A percentile compares a stretch with the other conserved stretches of the same genome.
These are phyloP conservation scores for Nibea coibor DNA, from an alignment of 2,113 vertebrate genomes.

Conservation along the genomic window DNA sequence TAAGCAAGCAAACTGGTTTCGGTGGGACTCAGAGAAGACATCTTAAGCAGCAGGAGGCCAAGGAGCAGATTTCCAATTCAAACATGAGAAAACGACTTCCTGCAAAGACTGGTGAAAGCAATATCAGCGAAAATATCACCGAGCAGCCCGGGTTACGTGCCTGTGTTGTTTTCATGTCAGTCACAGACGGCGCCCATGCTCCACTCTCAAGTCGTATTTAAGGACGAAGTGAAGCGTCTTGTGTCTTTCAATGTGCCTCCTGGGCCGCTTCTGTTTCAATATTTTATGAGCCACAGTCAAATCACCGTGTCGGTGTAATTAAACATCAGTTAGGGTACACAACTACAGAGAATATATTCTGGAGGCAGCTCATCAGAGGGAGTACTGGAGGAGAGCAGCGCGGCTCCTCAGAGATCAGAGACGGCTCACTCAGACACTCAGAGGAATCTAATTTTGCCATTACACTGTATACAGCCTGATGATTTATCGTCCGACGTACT, in stretches of 20 bases:
- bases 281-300: constrained; percentile 70
- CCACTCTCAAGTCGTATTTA: constrained; percentile 12
- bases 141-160: constrained; percentile 5
- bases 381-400: constrained; percentile 42
- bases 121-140: not conserved
- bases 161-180: constrained; percentile 43
- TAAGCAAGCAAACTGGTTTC: constrained; percentile 54
- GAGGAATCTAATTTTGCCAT: constrained; percentile 58
- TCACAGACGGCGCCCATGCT: constrained; percentile 16
- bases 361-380: constrained; percentile 59
- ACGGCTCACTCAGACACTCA: constrained; percentile 54
- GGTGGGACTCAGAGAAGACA: constrained; percentile 39
- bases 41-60: constrained; percentile 51
- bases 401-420: constrained; percentile 61
- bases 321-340: constrained; percentile 70
- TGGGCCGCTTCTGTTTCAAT: constrained; percentile 60
- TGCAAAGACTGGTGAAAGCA: not conserved
- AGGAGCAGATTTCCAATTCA: constrained; percentile 29
- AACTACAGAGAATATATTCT: constrained; percentile 64
- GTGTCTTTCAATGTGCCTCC: constrained; percentile 39
- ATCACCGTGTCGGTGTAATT: constrained; percentile 71
- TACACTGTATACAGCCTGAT: constrained; percentile 34
- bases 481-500: constrained; percentile 44
- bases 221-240: constrained; percentile 36
- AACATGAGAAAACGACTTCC: constrained; percentile 15